These are phyloP conservation scores for Panulirus ornatus DNA, from an alignment of 1,140 invertebrate species.

Conservation along the genomic window DNA sequence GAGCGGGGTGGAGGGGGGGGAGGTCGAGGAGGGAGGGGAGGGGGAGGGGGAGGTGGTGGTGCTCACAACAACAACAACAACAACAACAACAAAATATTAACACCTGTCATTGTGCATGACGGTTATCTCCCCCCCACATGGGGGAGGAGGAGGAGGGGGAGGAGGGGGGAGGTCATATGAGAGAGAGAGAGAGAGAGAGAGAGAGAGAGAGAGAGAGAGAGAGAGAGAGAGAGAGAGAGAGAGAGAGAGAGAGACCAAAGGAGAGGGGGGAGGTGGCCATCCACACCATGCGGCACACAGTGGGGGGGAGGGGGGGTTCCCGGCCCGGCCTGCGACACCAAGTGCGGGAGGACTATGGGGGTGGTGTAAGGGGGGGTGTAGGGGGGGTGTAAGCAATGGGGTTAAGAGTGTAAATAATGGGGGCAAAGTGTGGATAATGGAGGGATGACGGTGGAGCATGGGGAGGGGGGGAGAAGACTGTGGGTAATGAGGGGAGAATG, in stretches of 20 bases:
- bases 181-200: neutral
- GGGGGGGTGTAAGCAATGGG: no score
- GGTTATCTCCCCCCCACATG: no score
- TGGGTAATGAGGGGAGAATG: neutral
- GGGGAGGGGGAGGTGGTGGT: neutral
- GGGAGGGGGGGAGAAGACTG: neutral
- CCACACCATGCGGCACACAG: neutral
- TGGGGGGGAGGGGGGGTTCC: no score
- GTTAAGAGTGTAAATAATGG: no score
- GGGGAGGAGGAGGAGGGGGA: constrained; percentile 7
- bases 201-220: neutral
- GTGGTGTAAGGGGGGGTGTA: no score
- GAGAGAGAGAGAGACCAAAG: neutral
- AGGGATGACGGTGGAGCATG: neutral
- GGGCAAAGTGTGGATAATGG: no score
- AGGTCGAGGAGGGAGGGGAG: neutral
- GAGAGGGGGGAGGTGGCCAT: neutral
- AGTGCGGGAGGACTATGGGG: no score
- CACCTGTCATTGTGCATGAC: no score
- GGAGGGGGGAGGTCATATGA: no score
- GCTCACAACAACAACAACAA: no score
- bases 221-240: neutral
- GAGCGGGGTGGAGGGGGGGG: no score
- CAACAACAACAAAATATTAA: neutral
- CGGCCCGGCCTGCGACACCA: no score